Base-by-base conservation (phyloP, 2,797 vertebrate species). In the Yasuhikotakia modesta region DNA sequence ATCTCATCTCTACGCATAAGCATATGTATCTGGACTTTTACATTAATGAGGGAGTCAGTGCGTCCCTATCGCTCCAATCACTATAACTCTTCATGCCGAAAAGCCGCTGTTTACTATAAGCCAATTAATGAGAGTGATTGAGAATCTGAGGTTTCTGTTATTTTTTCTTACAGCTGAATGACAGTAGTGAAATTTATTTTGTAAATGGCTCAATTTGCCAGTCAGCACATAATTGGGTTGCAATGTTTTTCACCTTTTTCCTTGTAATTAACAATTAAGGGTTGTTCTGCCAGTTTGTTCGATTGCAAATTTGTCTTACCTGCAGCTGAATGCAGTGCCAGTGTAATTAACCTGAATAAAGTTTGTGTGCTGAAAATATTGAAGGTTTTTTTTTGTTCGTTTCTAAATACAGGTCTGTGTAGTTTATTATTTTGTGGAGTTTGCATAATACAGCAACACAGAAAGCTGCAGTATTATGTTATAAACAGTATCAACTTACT, bases 261-360 rank as follows among this genome's bases (percentile, higher is more conserved):
- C 55, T 22, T 58, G 22, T 35, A 78, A 78, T 75, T 70, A 75
- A 78, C 75, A 80, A 81, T 81, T 81, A 75, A 43, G 13, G 50
- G 32, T 46, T 61, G 46, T 50, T 43, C 53, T 55, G 57, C 52
- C 45, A 50, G 70, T 32, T 58, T n/a, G 14, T 79, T 75, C 74
- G 65, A 80, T 71, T 55, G 39, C 39, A 22, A 13, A 48, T 77
- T 74, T 74, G 65, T 70, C 72, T 70, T 78, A 83, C 60, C 79
- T 71, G 79, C 71, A 10, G 2, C 71, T 61, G 27, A 68, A 80
- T 46, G 17, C 17, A 21, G 12, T 58, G n/a, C 61, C 75, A 68
- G 61, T 63, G 66, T 50, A 13, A 77, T 74, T 83, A 83, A 74
- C 50, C 50, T 12, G 21, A 48, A 24, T 52, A 39, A 67, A 53